Evolutionary conservation across 2,113 vertebrate genomes (phyloP).

Genomic region (Charadrius vociferus): DNA sequence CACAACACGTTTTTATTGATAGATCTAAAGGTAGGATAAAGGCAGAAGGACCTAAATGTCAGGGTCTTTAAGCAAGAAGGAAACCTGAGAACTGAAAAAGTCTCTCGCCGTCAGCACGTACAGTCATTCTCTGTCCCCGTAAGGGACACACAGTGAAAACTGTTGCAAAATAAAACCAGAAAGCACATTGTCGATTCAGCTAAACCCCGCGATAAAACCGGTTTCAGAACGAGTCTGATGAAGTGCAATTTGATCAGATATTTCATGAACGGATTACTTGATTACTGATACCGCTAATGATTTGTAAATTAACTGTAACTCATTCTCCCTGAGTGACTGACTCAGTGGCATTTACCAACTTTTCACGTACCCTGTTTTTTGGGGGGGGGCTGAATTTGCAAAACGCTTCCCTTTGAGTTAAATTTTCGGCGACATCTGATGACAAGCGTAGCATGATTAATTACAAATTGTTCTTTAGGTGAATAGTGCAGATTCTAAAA

Average conservation of each 20-base stretch:
- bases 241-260: conserved; percentile 41
- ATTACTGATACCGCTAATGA: conserved; percentile 1
- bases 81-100: not conserved
- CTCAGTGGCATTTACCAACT: conserved; percentile 31
- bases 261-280: not conserved
- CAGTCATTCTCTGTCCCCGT: not conserved
- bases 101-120: not conserved
- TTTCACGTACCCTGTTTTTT: not conserved
- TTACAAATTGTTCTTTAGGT: conserved; percentile 51
- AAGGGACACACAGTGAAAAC: not conserved
- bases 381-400: not conserved
- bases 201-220: not conserved
- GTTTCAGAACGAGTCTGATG: conserved; percentile 35
- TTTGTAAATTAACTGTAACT: conserved; percentile 28
- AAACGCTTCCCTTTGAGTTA: not conserved
- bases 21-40: not conserved
- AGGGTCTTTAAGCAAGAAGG: not conserved
- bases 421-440: conserved; percentile 5
- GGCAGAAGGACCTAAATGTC: not conserved
- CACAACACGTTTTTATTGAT: not conserved
- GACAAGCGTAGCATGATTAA: conserved; percentile 32
- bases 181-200: conserved; percentile 12
- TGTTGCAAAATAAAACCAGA: not conserved
- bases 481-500: conserved; percentile 46
- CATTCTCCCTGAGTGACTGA: not conserved